These are phyloP conservation scores for Corapipo altera DNA, from an alignment of 2,113 vertebrate species.

Conservation along the genomic window DNA sequence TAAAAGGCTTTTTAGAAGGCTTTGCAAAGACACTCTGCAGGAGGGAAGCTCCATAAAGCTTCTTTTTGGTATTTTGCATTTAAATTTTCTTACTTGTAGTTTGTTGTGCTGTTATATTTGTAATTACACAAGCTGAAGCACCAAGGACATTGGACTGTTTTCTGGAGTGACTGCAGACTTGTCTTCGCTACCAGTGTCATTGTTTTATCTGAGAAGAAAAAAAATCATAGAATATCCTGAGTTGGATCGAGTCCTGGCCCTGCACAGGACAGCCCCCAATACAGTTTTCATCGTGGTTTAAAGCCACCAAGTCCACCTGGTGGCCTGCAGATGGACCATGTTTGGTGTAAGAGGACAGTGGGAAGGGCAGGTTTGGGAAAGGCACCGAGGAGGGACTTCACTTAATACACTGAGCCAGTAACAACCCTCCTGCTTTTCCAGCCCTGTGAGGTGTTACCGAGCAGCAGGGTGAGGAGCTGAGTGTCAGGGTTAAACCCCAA, in stretches of 20 bases:
- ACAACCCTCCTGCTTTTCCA: neutral
- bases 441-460: accelerated
- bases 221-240: neutral
- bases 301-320: neutral
- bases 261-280: neutral
- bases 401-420: neutral
- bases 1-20: neutral
- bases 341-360: accelerated
- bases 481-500: neutral
- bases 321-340: accelerated
- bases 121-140: neutral
- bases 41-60: neutral
- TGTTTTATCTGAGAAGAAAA: neutral
- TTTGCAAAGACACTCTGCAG: neutral
- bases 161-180: neutral
- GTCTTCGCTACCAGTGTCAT: neutral
- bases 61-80: neutral
- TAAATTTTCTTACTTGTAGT: neutral
- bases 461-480: neutral
- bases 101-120: neutral
- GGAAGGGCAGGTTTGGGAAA: neutral
- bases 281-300: accelerated
- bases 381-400: accelerated
- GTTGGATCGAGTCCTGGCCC: neutral
- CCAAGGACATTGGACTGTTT: neutral